Evolutionary conservation across 1,140 invertebrate species (phyloP), one percentile per base, ranked within the genome.

Genomic region (Polypedilum pembai): DNA sequence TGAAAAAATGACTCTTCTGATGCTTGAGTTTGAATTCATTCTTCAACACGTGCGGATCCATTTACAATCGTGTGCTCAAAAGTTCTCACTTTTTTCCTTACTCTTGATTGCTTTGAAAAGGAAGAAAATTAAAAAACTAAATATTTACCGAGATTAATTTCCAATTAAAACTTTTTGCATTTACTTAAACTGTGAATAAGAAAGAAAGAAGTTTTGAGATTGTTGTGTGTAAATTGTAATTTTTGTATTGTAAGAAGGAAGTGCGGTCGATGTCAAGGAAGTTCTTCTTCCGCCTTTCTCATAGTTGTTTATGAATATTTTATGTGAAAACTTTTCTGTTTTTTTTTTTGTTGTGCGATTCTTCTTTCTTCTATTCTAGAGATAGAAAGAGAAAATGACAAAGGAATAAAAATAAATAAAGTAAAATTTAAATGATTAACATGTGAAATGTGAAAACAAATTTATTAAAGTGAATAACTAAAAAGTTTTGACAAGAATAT

Each of bases 241-340:
- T 33, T 33, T 33, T 33, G 24, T 3, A 33, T 56, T 56, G 45
- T 56, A 56, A 56, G 1, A 12, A 56, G 45, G 45, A 56, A 56
- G 45, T 56, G 45, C 12, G 45, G 45, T 56, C 15, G 45, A 56
- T 56, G 45, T n/a, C 10, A 56, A 56, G 45, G 45, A 56, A 56
- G 45, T 56, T n/a, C 12, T n/a, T 12, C n/a, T 56, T 33, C 24
- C 24, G 24, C 24, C 45, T 56, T 56, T 56, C 10, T 20, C 8
- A 56, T 69, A 69, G 65, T 69, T 69, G 65, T 69, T 69, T 69
- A 69, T 69, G 65, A 69, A 69, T 69, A 69, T 69, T 69, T 69
- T 8, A 69, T 69, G 65, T 69, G 65, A 69, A 69, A 69, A 69
- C 5, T 69, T 56, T 12, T 56, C 10, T 17, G 10, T 56, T 56